Evolutionary conservation across 2,888 invertebrate species (phyloP), one percentile per base, ranked within the genome.

Genomic region (Heliconius aoede): DNA sequence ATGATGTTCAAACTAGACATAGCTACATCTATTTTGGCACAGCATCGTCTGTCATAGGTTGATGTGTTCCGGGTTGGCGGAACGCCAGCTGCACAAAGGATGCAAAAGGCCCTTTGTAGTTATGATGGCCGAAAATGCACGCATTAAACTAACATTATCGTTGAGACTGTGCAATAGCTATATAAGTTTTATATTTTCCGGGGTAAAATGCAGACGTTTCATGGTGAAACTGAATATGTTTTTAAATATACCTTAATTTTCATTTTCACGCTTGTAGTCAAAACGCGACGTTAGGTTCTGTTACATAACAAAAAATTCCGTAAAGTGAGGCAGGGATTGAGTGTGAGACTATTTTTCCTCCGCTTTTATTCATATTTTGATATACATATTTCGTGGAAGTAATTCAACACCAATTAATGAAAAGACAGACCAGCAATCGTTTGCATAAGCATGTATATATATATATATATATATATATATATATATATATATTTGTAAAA

Each of bases 61-160:
- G 68, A 68, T 55, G 61, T 71, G 85, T 93, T 93, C 93, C 93
- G 89, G 86, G 86, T 92, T 93, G 93, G 93, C 85, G 72, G 80
- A 26, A 61, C 73, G 90, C 93, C 93, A 93, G 86, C 80, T 83
- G 85, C 87, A 90, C 91, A 91, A 90, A 91, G 90, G 90, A 90
- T 90, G 87, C 89, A 87, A 84, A 46, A 84, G n/a, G 65, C 74
- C 76, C 78, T 79, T 79, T 79, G 79, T 78, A 79, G 79, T 78
- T 78, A 72, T 68, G 51, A 72, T 67, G 60, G 32, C 64, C 65
- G 46, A 72, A 72, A 67, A 67, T 60, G 36, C 55, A 28, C 36
- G 67, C 30, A 40, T 76, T 61, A 72, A 69, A 30, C 69, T 55
- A 32, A 69, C 51, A 51, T 69, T 69, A 69, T 69, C 51, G 55